Conservation (phyloP, 2,797 vertebrate species). For the Numenius phaeopus region DNA sequence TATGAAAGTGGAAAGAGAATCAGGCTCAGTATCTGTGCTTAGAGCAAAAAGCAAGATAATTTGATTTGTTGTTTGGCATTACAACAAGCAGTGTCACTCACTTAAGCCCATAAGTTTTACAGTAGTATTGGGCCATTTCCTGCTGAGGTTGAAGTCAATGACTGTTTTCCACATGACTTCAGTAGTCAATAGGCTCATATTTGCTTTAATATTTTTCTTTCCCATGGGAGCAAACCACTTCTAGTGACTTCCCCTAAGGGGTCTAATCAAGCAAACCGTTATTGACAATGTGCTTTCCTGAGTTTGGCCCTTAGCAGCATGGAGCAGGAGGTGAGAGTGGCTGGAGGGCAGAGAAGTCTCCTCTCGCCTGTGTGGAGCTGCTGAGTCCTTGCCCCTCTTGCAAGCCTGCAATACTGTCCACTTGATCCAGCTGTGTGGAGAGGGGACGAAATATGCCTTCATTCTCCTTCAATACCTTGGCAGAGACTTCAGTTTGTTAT, state of each 20-base stretch:
- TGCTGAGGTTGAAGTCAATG: background rate
- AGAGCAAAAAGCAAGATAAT: background rate
- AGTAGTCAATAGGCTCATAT: background rate
- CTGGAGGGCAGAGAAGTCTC: accelerated
- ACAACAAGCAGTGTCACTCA: background rate
- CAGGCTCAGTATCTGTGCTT: background rate
- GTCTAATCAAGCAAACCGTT: background rate
- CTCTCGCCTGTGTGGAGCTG: accelerated
- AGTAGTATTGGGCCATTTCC: background rate
- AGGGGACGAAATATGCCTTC: background rate
- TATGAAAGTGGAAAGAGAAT: background rate
- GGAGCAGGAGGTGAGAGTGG: background rate
- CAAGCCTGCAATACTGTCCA: accelerated
- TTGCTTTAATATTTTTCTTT: constrained; percentile 20
- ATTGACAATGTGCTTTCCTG: background rate
- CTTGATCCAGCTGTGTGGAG: background rate
- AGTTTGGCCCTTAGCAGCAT: background rate
- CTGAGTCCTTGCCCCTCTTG: accelerated
- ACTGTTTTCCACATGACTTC: constrained; percentile 25
- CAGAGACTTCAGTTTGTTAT: background rate
- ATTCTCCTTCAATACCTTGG: background rate
- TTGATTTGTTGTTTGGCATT: background rate
- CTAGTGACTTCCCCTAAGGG: background rate
- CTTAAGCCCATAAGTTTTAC: background rate
- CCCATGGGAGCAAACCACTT: background rate